Evolutionary conservation across 2,113 vertebrate species (phyloP), one percentile per base, ranked within the genome.

Genomic region (Meleagris gallopavo): DNA sequence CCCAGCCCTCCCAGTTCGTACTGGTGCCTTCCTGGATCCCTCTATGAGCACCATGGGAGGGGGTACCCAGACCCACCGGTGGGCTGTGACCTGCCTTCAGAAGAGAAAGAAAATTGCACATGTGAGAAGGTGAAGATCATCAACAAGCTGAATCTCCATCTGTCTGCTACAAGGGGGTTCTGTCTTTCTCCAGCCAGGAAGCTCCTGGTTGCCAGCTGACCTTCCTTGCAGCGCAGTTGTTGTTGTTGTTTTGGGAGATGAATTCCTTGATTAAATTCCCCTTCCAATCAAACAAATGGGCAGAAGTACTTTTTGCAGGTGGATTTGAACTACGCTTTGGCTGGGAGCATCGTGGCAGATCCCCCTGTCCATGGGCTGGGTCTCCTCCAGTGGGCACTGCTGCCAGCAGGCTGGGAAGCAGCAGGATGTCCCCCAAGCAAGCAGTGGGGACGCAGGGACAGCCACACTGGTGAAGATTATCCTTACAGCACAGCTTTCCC

Each of bases 111-210:
- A 65, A 83, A 87, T 55, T 13, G 67, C 71, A 62, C 60, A 83
- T 94, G 94, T 90, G 95, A 96, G 95, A 92, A 96, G 96, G 95
- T 90, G 65, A 93, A 97, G 94, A 91, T 92, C 93, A 76, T 89
- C 89, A 84, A 93, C 90, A 90, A 71, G 61, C 20, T 43, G 91
- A 92, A 81, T 84, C 88, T 90, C 86, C 94, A 91, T 95, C 84
- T 94, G 74, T 79, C 83, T 34, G 76, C 52, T 69, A 32, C 38
- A 14, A 38, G 77, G 88, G 86, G 14, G 86, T 89, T 80, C 71
- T 89, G 4, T 60, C 22, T 24, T 41, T 43, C 45, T 40, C 73
- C 46, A 81, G 62, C 55, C 8, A 25, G 61, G 71, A 87, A 94
- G 87, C 89, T 96, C 81, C 78, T 82, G 83, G 2, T 73, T 79